Evolutionary conservation across 2,113 vertebrate genomes (phyloP).

Genomic region (Phalacrocorax pelagicus): DNA sequence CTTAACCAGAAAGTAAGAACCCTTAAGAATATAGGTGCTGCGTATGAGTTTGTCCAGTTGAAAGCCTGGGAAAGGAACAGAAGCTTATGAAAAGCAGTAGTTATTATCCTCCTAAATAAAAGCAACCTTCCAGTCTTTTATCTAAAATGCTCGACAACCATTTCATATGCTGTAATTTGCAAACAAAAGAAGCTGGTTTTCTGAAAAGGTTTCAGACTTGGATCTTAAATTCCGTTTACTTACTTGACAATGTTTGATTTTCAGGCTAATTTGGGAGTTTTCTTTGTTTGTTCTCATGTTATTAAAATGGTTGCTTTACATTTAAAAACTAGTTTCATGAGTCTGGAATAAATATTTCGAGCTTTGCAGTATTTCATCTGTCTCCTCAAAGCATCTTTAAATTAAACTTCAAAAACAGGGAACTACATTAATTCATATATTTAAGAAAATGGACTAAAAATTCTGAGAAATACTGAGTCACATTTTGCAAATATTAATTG

Average conservation of each 20-base stretch:
- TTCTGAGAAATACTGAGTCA: neutral
- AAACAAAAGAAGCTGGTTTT: conserved; percentile 44
- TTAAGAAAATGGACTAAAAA: neutral
- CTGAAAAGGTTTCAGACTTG: conserved; percentile 15
- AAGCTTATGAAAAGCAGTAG: neutral
- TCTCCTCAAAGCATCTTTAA: neutral
- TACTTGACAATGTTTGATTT: neutral
- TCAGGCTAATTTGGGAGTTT: neutral
- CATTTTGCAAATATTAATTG: neutral
- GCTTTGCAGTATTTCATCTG: neutral
- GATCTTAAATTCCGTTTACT: neutral
- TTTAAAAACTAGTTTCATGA: neutral
- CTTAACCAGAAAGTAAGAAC: neutral
- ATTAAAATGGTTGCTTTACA: neutral
- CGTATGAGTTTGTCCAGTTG: neutral
- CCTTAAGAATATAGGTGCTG: neutral
- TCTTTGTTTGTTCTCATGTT: neutral
- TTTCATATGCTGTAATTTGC: neutral
- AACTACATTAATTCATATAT: neutral
- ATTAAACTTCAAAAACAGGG: neutral
- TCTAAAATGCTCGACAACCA: neutral
- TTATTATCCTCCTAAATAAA: neutral
- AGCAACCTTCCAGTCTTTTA: neutral
- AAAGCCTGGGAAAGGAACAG: neutral
- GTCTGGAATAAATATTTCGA: neutral